phyloP scores from a whole-genome alignment of 2,888 invertebrate species.

The Caradrina kadenii region DNA sequence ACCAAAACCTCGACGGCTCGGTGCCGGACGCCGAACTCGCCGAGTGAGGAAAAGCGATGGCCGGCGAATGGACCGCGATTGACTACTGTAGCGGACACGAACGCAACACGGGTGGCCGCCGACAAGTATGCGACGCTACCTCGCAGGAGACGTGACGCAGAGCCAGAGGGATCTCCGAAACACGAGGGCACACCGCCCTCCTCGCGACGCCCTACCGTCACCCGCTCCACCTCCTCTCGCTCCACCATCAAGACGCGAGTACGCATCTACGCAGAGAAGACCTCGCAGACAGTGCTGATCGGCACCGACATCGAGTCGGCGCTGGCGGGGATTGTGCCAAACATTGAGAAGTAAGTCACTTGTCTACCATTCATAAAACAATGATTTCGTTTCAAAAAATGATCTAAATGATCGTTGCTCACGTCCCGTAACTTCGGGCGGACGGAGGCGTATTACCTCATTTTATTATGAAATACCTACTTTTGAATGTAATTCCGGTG shows the following conservation, averaged over 20 bases:
- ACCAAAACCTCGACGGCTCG: conserved; percentile 90
- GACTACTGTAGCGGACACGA: conserved; percentile 76
- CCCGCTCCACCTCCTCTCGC: conserved; percentile 83
- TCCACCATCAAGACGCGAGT: conserved; percentile 85
- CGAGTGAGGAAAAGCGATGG: conserved; percentile 94
- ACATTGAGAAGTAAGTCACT: conserved; percentile 82
- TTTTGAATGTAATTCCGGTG: conserved; percentile 18
- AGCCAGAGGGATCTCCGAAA: conserved; percentile 90
- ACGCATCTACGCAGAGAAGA: conserved; percentile 95
- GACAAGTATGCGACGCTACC: conserved; percentile 95
- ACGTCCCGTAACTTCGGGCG: conserved; percentile 27
- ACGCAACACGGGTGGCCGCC: conserved; percentile 87
- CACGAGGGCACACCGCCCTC: conserved; percentile 81
- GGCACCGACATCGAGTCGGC: conserved; percentile 93
- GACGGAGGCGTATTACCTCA: conserved; percentile 21
- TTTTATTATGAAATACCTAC: conserved; percentile 41
- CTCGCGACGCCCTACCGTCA: conserved; percentile 82
- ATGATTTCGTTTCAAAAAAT: conserved; percentile 34
- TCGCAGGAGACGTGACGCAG: conserved; percentile 92
- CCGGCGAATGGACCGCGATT: conserved; percentile 89
- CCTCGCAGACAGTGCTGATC: conserved; percentile 94
- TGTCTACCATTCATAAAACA: conserved; percentile 14
- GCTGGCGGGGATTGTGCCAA: conserved; percentile 91
- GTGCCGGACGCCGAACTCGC: conserved; percentile 91
- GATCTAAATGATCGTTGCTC: conserved; percentile 33